Base-by-base conservation (phyloP, 2,888 invertebrate genomes). In the Netelia fuscicornis region DNA sequence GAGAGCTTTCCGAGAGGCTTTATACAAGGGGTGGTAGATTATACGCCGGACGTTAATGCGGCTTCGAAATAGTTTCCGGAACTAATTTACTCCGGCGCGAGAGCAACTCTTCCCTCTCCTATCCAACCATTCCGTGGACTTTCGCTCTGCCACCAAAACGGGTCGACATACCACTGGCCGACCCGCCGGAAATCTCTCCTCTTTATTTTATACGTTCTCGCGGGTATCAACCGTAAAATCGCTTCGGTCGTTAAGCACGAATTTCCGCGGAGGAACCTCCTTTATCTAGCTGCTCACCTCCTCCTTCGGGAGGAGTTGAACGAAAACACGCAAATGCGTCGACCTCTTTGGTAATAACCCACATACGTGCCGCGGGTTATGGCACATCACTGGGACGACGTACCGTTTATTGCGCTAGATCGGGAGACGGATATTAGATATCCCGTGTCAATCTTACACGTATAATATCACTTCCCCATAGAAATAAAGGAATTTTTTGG, bases 41-140 rank as follows among this genome's bases (percentile, higher is more conserved):
- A 88, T 88, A 87, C 88, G 85, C 86, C 83, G 85, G 88, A 87
- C 89, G 89, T 90, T 87, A 89, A 90, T 89, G 87, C 88, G 88
- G 91, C 89, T 90, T 88, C 87, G 88, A 89, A 91, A 91, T 91
- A 91, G 91, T 91, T 91, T 90, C 85, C 88, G 86, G 87, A 91
- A 91, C 90, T 90, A 90, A 91, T 91, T 90, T 90, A 90, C 89
- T 83, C 84, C 78, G 58, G 60, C n/a, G 68, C 44, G 20, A 54
- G 74, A 70, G 67, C 42, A 60, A 52, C 54, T 56, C 58, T 64
- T 52, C 37, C 68, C 58, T 54, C 58, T 48, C 13, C 48, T 48
- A 48, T 48, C 48, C 48, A 2, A 48, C 10, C 48, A n/a, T 58
- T 67, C 42, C 71, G 11, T 5, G 30, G 30, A 25, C 56, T 17